Percentiles rank a stretch among this genome's conserved stretches.
These are phyloP conservation scores for Blastobasis adustella DNA, from an alignment of 2,888 invertebrate genomes.

Conservation along the genomic window DNA sequence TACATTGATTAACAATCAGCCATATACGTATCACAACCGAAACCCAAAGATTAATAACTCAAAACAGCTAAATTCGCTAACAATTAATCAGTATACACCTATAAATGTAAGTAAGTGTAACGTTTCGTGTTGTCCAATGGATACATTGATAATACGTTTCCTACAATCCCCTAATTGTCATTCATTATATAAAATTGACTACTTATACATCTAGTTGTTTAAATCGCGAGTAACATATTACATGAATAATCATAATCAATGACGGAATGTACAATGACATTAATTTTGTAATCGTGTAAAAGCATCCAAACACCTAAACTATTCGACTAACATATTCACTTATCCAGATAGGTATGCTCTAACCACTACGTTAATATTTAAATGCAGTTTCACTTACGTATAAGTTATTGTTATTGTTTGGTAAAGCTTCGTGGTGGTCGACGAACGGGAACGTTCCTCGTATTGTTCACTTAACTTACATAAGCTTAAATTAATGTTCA, in stretches of 20 bases:
- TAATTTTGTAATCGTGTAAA: constrained; percentile 64
- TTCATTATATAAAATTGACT: constrained; percentile 60
- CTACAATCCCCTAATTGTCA: constrained; percentile 31
- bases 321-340: constrained; percentile 36
- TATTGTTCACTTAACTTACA: neutral
- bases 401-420: constrained; percentile 59
- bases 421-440: constrained; percentile 54
- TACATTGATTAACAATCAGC: constrained; percentile 51
- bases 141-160: constrained; percentile 18
- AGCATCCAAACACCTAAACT: constrained; percentile 71
- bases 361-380: constrained; percentile 32
- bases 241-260: neutral
- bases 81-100: constrained; percentile 24
- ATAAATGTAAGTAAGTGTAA: neutral
- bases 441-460: constrained; percentile 17
- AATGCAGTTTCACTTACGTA: constrained; percentile 45
- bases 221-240: neutral
- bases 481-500: neutral
- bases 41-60: constrained; percentile 18
- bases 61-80: constrained; percentile 15
- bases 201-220: constrained; percentile 28
- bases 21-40: constrained; percentile 58
- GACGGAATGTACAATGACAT: constrained; percentile 31
- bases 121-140: neutral
- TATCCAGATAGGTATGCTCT: constrained; percentile 2